phyloP scores from a whole-genome alignment of 2,113 vertebrate species.

The Pollimyrus isidori region DNA sequence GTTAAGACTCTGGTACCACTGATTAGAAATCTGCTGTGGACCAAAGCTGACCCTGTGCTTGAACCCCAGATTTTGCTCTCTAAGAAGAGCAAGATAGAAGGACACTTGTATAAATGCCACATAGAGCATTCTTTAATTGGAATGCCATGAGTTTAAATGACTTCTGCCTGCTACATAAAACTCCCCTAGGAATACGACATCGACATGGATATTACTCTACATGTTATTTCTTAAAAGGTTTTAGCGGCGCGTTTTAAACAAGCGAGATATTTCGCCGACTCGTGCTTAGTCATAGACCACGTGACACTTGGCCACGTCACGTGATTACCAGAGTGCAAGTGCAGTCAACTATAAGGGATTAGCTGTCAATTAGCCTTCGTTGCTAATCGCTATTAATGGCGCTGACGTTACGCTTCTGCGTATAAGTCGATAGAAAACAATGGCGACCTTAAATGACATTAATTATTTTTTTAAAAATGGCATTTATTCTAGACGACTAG shows the following conservation, averaged over 20 bases:
- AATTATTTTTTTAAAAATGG: background rate
- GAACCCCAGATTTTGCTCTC: background rate
- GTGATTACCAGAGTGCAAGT: background rate
- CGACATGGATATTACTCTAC: background rate
- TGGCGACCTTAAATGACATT: background rate
- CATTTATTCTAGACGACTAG: background rate
- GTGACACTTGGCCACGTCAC: background rate
- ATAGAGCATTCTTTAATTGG: background rate
- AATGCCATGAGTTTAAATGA: background rate
- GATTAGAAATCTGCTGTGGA: background rate
- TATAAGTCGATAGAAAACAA: background rate
- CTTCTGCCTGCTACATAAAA: background rate
- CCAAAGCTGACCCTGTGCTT: background rate
- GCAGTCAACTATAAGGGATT: background rate
- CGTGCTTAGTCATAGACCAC: background rate
- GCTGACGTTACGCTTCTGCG: background rate
- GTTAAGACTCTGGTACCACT: background rate
- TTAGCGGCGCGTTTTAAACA: background rate
- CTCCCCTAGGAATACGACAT: background rate
- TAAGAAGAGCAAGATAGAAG: background rate
- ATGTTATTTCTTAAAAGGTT: background rate
- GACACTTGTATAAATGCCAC: background rate
- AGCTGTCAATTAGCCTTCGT: background rate
- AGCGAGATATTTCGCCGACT: background rate
- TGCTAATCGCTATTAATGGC: background rate